Percentiles rank a stretch among this genome's conserved stretches.
phyloP scores from a whole-genome alignment of 2,797 vertebrate genomes.

The Peromyscus melanophrys region DNA sequence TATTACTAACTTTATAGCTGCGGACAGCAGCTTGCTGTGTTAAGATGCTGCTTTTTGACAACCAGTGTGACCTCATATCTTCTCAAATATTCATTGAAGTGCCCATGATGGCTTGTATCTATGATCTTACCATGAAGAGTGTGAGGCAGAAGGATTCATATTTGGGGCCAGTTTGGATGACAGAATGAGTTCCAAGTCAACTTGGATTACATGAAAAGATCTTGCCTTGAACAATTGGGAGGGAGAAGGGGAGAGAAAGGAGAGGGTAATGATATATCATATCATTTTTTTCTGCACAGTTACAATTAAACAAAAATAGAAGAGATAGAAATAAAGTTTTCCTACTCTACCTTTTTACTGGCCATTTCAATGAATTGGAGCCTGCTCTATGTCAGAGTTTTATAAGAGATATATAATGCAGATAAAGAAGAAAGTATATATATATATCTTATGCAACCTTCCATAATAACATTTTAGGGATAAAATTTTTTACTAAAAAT shows the following conservation, averaged over 20 bases:
- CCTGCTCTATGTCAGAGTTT: not conserved
- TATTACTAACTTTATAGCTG: not conserved
- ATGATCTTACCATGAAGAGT: not conserved
- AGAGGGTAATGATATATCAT: not conserved
- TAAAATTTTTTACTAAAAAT: not conserved
- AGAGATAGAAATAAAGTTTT: not conserved
- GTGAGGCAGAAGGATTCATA: not conserved
- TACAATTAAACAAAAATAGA: not conserved
- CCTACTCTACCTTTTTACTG: not conserved
- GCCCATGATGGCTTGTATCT: not conserved
- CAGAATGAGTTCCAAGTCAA: not conserved
- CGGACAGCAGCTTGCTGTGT: not conserved
- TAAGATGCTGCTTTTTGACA: not conserved
- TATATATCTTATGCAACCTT: not conserved
- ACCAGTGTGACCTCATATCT: not conserved
- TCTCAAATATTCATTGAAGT: constrained; percentile 1
- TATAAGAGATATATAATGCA: not conserved
- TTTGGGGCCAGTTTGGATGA: not conserved
- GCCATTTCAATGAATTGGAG: not conserved
- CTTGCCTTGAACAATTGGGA: not conserved
- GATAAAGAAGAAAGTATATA: not conserved
- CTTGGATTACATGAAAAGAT: not conserved
- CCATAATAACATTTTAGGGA: not conserved
- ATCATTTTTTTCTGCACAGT: not conserved
- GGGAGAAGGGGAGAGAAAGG: not conserved